Evolutionary conservation across 2,797 vertebrate genomes (phyloP).

Genomic region (Sebastes itinus): DNA sequence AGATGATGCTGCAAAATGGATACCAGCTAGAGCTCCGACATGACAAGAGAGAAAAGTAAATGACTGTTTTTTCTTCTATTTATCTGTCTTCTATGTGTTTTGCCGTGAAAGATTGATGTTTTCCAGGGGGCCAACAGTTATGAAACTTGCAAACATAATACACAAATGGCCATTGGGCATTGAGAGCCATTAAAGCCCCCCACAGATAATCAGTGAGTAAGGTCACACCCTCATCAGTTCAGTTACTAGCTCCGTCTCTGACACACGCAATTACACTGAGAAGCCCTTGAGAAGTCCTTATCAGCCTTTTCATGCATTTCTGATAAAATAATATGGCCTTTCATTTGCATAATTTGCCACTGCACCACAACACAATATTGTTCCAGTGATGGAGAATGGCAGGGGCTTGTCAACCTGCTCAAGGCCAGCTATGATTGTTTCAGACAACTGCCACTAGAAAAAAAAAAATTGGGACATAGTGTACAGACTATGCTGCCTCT

Average conservation of each 20-base stretch:
- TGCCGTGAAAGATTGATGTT: neutral
- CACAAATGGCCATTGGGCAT: neutral
- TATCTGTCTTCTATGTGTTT: neutral
- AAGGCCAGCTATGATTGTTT: slow-evolving; percentile 35
- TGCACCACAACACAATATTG: slow-evolving; percentile 18
- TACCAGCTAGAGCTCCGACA: slow-evolving; percentile 27
- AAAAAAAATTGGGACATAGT: slow-evolving; percentile 45
- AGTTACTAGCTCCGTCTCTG: neutral
- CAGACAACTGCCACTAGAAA: slow-evolving; percentile 27
- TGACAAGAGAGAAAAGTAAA: slow-evolving; percentile 9
- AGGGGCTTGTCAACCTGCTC: slow-evolving; percentile 30
- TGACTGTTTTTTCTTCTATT: neutral
- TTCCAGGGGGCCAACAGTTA: neutral
- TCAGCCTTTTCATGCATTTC: slow-evolving; percentile 18
- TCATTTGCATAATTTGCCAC: slow-evolving; percentile 60
- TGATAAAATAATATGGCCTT: slow-evolving; percentile 26
- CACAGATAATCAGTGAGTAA: neutral
- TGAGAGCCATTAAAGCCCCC: neutral
- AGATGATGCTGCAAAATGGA: slow-evolving; percentile 63
- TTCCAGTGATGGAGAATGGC: slow-evolving; percentile 5
- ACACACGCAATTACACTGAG: neutral
- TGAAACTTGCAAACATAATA: slow-evolving; percentile 3
- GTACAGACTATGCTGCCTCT: slow-evolving; percentile 16
- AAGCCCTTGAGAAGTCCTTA: slow-evolving; percentile 28
- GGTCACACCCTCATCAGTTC: slow-evolving; percentile 10